Base-by-base conservation (phyloP, 2,797 vertebrate species). In the Notolabrus celidotus region DNA sequence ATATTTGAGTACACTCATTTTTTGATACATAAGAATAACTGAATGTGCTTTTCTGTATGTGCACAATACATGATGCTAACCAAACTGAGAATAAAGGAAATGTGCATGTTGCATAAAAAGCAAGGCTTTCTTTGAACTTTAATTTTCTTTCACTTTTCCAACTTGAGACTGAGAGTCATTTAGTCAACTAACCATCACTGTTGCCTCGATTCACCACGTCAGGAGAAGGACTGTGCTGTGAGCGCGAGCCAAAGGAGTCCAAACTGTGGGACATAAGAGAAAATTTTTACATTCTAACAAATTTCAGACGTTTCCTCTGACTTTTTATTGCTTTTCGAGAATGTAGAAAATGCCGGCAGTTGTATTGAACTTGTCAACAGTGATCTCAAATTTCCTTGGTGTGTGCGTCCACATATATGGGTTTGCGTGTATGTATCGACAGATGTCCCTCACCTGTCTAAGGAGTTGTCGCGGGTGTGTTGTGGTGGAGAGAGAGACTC, bases 161-260 rank as follows among this genome's bases (percentile, higher is more conserved):
- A 46, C 25, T 58, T 52, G 0, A 45, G 7, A n/a, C n/a, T n/a
- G n/a, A n/a, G n/a, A 61, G 11, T 25, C 0, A 20, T 72, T 67
- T 19, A 74, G 41, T 65, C 0, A 16, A 94, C 97, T 80, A 74
- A 99, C 97, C 98, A 79, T 99, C 98, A 1, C 94, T 94, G 91
- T 94, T 97, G 80, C 95, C 95, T 71, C 95, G 92, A 79, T 97
- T 94, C 76, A 96, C 94, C 64, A 98, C 96, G 89, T 99, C 97
- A 52, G 97, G 96, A 39, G 97, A 99, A 0, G 97, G 97, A 1
- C 96, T 98, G 90, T 98, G 96, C 85, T 96, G 96, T 0, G 97
- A 99, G 63, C 96, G 96, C 31, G 97, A 98, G 60, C 97, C 97
- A 53, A 97, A 97, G 1, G 98, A 99, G 87, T 99, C 97, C 91